Evolutionary conservation across 2,888 invertebrate species (phyloP).

Genomic region (Drosophila paranaensis): DNA sequence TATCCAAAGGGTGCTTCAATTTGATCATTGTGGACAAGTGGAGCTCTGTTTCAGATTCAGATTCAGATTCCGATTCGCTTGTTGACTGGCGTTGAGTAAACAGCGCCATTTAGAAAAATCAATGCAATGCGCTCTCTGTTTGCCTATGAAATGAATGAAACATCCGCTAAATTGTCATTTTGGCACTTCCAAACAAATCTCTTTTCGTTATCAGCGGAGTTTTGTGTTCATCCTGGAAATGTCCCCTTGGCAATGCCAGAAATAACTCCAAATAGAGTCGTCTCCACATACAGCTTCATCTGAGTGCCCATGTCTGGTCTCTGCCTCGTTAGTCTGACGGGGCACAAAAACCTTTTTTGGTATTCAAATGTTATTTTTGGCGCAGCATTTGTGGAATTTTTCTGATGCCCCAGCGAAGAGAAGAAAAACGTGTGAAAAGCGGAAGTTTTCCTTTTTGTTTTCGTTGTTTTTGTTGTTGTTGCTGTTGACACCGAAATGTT

Average conservation of each 20-base stretch:
- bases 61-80: constrained; percentile 22
- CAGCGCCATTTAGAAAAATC: constrained; percentile 65
- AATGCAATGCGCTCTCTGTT: constrained; percentile 44
- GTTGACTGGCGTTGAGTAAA: constrained; percentile 46
- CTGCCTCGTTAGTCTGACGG: constrained; percentile 53
- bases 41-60: constrained; percentile 14
- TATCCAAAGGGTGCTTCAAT: constrained; percentile 45
- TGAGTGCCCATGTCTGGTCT: constrained; percentile 19
- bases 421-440: constrained; percentile 66
- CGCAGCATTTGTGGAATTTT: constrained; percentile 66
- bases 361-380: constrained; percentile 76
- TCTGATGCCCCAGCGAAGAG: constrained; percentile 11
- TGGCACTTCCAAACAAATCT: constrained; percentile 45
- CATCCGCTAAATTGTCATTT: constrained; percentile 61
- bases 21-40: constrained; percentile 46
- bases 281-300: constrained; percentile 43
- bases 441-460: constrained; percentile 48
- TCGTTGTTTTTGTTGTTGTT: constrained; percentile 16
- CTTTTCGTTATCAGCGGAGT: constrained; percentile 4
- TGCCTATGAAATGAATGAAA: constrained; percentile 39
- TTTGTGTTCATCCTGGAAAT: not conserved
- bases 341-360: constrained; percentile 71
- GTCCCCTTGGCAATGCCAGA: constrained; percentile 36
- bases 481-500: constrained; percentile 48
- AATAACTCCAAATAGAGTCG: constrained; percentile 61